Percentiles rank a stretch among this genome's conserved stretches.
phyloP scores from a whole-genome alignment of 1,140 invertebrate species.

The Pinna nobilis region DNA sequence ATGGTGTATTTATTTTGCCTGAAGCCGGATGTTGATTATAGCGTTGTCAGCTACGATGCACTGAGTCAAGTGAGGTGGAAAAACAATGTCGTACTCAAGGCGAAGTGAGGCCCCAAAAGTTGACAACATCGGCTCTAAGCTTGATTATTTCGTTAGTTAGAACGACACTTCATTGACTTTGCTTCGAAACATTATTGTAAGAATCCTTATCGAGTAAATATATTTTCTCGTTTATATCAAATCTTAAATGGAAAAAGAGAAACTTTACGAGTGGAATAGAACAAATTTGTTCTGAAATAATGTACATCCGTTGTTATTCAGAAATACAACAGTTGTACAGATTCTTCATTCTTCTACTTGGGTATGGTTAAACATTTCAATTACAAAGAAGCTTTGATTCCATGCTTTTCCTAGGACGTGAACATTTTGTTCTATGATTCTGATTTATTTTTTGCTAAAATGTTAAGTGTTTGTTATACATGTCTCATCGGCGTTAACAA shows the following conservation, averaged over 20 bases:
- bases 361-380: no score
- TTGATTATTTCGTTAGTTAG: slow-evolving; percentile 23
- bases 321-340: no score
- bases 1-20: no score
- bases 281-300: neutral
- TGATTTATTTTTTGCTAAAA: no score
- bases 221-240: neutral
- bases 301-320: no score
- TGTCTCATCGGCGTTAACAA: no score
- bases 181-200: slow-evolving; percentile 20
- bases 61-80: slow-evolving; percentile 18
- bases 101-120: slow-evolving; percentile 11
- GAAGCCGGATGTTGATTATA: no score
- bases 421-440: no score
- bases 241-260: neutral
- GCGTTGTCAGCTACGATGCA: slow-evolving; percentile 18
- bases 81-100: neutral
- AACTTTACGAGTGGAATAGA: neutral
- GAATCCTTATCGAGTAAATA: slow-evolving; percentile 6
- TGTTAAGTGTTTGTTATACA: no score
- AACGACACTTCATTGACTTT: neutral
- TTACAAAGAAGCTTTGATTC: no score
- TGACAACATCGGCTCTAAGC: slow-evolving; percentile 2
- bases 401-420: no score
- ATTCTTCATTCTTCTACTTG: no score